phyloP scores from a whole-genome alignment of 1,140 invertebrate genomes.

The honey bee (Apis mellifera) region DNA sequence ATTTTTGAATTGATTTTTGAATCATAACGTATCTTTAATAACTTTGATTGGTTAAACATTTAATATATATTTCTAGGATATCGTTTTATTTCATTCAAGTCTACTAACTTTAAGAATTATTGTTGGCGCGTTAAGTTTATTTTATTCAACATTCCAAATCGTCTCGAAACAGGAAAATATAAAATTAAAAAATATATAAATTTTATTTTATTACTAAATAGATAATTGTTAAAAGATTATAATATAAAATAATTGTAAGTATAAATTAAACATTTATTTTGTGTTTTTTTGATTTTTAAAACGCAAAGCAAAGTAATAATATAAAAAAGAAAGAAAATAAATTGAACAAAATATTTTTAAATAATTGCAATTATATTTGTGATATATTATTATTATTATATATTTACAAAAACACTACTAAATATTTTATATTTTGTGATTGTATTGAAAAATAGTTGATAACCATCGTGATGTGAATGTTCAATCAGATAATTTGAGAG shows the following conservation, averaged over 20 bases:
- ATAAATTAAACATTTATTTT: neutral
- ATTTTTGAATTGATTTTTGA: neutral
- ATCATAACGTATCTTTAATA: neutral
- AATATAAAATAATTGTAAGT: neutral
- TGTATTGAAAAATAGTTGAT: neutral
- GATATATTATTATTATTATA: neutral
- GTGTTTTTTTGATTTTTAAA: neutral
- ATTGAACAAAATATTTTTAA: neutral
- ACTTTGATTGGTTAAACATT: neutral
- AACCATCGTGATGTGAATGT: neutral
- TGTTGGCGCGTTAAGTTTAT: too few species aligned
- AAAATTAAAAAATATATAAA: neutral
- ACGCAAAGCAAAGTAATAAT: neutral
- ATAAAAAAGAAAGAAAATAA: neutral
- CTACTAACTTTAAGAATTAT: neutral
- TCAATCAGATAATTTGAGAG: conserved; percentile 32
- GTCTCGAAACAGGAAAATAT: neutral
- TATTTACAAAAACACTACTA: neutral
- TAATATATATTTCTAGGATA: neutral
- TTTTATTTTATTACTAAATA: neutral
- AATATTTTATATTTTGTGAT: neutral
- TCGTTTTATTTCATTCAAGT: neutral
- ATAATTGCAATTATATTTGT: neutral
- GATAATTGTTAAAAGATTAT: neutral
- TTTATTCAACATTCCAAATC: neutral